Evolutionary conservation across 2,113 vertebrate species (phyloP), one percentile per base, ranked within the genome.

Genomic region (Pseudorasbora parva): DNA sequence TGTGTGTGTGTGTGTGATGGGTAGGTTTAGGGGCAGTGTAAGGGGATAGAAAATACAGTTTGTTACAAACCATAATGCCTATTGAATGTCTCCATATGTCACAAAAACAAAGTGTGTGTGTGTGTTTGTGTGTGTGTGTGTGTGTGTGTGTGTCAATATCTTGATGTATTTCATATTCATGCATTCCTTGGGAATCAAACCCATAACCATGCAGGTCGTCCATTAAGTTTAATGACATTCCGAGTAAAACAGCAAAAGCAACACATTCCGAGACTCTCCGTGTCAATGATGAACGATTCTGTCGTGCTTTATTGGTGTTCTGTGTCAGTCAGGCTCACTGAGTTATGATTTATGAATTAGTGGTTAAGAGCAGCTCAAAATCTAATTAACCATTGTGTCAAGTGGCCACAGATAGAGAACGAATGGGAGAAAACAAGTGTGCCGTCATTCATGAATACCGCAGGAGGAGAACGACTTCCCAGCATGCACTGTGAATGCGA

Each of bases 241-340:
- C 17, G 14, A 27, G 12, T 37, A 47, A 78, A 64, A 51, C 62
- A 33, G 8, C 8, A 19, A 2, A 8, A 78, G 72, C 27, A 41
- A 14, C 71, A 69, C 33, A 30, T 64, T 27, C 59, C 30, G 57
- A 23, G 23, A 1, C n/a, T 49, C 49, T 69, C n/a, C 23, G 41
- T 14, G 73, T 78, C 47, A 54, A 77, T 82, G 47, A 86, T 86
- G 77, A 47, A 82, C 71, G 41, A 49, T 21, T 23, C 49, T 57
- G 68, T 71, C 72, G 11, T 56, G 84, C 71, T 73, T 75, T 66
- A 51, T 68, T 51, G 84, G 78, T 66, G 74, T 82, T 86, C 19
- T 19, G 21, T 85, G 73, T 86, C 72, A 76, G 49, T 83, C 76
- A 78, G 51, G 49, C 45, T 17, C 80, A 62, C 3, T 77, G 21